Evolutionary conservation across 2,113 vertebrate genomes (phyloP).

Genomic region (Potamarius usumacintae): DNA sequence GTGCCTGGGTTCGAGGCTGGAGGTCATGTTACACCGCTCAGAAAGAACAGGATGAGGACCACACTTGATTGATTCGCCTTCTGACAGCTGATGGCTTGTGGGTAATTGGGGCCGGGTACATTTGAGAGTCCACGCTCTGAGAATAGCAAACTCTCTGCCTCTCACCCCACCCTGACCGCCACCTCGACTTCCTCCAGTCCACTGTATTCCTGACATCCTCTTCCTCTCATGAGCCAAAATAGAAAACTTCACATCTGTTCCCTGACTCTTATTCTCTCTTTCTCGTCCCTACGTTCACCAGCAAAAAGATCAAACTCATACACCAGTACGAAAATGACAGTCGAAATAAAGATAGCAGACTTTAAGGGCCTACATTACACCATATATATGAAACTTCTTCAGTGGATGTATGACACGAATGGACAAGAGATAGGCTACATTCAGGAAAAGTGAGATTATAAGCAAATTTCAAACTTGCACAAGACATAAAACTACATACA

Average conservation of each 20-base stretch:
- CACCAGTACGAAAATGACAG: background rate
- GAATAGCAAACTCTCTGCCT: background rate
- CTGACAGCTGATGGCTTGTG: background rate
- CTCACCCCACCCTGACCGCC: background rate
- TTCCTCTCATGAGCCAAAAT: background rate
- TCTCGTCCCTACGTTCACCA: background rate
- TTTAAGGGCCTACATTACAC: constrained; percentile 20
- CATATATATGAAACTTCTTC: constrained; percentile 17
- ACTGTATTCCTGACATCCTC: background rate
- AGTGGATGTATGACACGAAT: background rate
- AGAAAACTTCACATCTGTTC: background rate
- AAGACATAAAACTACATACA: constrained; percentile 5
- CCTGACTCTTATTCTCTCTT: constrained; percentile 10
- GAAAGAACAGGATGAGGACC: constrained; percentile 11
- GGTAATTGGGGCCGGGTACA: background rate
- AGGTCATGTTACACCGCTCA: constrained; percentile 25
- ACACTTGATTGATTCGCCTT: background rate
- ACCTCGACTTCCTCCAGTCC: background rate
- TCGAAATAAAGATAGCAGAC: background rate
- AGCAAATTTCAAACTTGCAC: background rate
- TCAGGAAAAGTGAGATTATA: background rate
- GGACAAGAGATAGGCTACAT: constrained; percentile 7
- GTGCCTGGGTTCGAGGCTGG: constrained; percentile 9
- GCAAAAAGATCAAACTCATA: background rate
- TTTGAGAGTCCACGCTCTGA: background rate